Base-by-base conservation (phyloP, 1,140 invertebrate species). In the Holcopasites calliopsidis region DNA sequence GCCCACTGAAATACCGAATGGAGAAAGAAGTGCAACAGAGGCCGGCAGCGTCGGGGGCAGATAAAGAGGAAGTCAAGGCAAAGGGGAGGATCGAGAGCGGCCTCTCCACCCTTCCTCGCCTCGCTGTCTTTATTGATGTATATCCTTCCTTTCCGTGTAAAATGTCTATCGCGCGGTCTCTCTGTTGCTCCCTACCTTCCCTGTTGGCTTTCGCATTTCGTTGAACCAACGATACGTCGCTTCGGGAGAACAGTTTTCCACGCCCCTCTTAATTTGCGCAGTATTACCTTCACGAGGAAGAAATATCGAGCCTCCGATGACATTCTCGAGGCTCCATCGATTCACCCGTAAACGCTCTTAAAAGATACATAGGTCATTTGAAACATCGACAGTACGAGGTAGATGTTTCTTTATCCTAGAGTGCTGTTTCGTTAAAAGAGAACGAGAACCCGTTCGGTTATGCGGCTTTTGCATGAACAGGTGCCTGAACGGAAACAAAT, bases 171-270 rank as follows among this genome's bases (percentile, higher is more conserved):
- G 11, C 21, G 10, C 18, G 13, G 10, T 18, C 18, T 4, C 13
- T 13, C 21, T 8, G 1, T 13, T 13, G 6, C 2, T 18, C 31
- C 10, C 11, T 38, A 6, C 16, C 23, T 23, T n/a, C 33, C 33
- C 28, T 40, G 47, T 28, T 26, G 64, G 23, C 47, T 52, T 66
- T 54, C 38, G 47, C 33, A 28, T 52, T 66, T 54, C 64, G 47
- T 38, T 38, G 8, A 16, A 3, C 44, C n/a, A 31, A 8, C 62
- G 8, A 35, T n/a, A n/a, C 33, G 28, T 33, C 28, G 6, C 64
- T 66, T 38, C 38, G 47, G 28, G 33, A n/a, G 1, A 54, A 16
- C 33, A 13, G 33, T 52, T 28, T 26, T n/a, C 47, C 64, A 52
- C 47, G 49, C 8, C 0, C 33, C 16, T 50, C 33, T 66, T 66